phyloP scores from a whole-genome alignment of 2,113 vertebrate species.

The Riparia riparia region DNA sequence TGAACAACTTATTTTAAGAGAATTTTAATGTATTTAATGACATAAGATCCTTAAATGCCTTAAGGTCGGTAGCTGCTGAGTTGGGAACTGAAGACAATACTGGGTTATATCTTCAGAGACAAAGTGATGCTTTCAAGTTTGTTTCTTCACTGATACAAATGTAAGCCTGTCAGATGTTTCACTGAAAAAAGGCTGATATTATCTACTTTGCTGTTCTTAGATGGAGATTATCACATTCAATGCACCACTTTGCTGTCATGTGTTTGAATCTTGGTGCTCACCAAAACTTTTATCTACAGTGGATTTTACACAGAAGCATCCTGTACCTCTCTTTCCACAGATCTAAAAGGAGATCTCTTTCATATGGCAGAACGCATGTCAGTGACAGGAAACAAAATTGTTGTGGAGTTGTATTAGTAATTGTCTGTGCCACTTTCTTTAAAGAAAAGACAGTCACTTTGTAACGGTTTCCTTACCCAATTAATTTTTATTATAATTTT shows the following conservation, averaged over 20 bases:
- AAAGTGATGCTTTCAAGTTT: not conserved
- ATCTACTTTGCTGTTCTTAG: not conserved
- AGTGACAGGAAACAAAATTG: not conserved
- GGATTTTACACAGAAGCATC: not conserved
- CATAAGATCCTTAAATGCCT: not conserved
- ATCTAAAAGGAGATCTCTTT: not conserved
- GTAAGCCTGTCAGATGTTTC: not conserved
- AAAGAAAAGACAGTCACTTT: not conserved
- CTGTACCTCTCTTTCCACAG: not conserved
- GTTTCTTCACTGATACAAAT: not conserved
- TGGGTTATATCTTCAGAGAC: not conserved
- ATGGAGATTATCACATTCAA: not conserved
- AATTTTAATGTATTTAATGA: not conserved
- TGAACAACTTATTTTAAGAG: not conserved
- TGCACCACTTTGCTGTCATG: not conserved
- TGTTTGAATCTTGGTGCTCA: not conserved
- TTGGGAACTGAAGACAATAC: not conserved
- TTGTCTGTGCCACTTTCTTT: rapidly evolving
- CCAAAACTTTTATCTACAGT: not conserved
- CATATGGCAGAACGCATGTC: not conserved
- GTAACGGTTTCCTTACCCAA: not conserved
- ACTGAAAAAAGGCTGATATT: not conserved
- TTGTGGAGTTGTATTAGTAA: not conserved
- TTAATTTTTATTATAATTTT: not conserved
- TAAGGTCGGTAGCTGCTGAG: not conserved